phyloP scores from a whole-genome alignment of 2,888 invertebrate genomes.

The Pheosia tremula region DNA sequence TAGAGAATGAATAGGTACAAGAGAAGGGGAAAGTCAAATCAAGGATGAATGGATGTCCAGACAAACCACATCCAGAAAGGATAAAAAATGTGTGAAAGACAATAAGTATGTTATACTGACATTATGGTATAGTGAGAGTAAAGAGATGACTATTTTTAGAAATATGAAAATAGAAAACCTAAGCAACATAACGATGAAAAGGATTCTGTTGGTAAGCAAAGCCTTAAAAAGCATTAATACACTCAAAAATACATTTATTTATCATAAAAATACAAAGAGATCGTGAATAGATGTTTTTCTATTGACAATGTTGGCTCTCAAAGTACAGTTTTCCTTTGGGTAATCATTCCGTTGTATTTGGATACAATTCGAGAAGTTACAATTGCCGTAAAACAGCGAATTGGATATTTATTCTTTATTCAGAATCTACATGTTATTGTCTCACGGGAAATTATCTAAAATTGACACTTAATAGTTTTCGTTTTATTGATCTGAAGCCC shows the following conservation, averaged over 20 bases:
- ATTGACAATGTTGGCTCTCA: conserved; percentile 21
- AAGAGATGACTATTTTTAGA: too few relatives aligned
- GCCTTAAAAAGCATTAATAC: not conserved
- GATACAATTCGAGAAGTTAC: conserved; percentile 29
- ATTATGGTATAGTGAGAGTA: too few relatives aligned
- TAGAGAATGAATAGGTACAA: too few relatives aligned
- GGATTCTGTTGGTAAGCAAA: not conserved
- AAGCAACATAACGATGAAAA: not conserved
- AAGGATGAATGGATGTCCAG: too few relatives aligned
- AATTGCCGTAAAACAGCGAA: conserved; percentile 29
- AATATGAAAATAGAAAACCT: too few relatives aligned
- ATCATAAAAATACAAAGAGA: conserved; percentile 2
- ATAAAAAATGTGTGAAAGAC: too few relatives aligned
- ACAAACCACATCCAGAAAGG: too few relatives aligned
- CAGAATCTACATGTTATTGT: conserved; percentile 35
- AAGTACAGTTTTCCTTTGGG: conserved; percentile 38
- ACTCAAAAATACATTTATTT: not conserved
- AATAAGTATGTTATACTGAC: too few relatives aligned
- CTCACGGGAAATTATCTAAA: conserved; percentile 67
- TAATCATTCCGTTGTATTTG: conserved; percentile 32
- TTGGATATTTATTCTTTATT: conserved; percentile 32
- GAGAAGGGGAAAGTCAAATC: too few relatives aligned
- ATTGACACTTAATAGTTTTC: conserved; percentile 38
- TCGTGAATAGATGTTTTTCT: conserved; percentile 1
- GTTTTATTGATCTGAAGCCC: conserved; percentile 33